Percentiles rank a stretch among this genome's conserved stretches.
Evolutionary conservation across 2,113 vertebrate species (phyloP).

Genomic region (Coptodon bakossiorum): DNA sequence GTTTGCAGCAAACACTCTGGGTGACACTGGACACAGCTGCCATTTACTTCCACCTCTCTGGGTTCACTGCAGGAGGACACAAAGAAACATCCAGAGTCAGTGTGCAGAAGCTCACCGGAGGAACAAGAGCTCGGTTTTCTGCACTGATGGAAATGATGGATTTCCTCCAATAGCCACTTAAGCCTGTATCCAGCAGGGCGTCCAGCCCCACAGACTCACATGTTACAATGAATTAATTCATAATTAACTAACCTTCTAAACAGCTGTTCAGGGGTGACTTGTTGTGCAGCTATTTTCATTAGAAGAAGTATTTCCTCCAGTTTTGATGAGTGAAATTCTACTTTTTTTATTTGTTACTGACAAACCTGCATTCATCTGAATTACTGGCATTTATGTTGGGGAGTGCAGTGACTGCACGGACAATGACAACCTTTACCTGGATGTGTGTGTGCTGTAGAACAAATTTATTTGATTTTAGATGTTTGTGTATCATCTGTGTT

Average conservation of each 20-base stretch:
- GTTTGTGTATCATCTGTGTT: background rate
- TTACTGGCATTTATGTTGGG: background rate
- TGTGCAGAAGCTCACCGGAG: background rate
- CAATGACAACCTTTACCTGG: rapidly evolving
- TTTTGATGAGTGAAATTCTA: background rate
- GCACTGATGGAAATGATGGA: background rate
- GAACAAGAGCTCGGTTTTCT: background rate
- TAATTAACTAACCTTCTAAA: background rate
- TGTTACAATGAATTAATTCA: background rate
- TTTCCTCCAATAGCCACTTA: background rate
- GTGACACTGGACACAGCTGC: slow-evolving; percentile 77
- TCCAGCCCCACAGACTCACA: background rate
- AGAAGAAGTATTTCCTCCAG: background rate
- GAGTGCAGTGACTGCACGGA: background rate
- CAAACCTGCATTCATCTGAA: background rate
- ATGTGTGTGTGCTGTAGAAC: background rate
- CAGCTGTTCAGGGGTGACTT: background rate
- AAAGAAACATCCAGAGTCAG: background rate
- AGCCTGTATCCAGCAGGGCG: background rate
- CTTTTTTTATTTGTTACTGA: background rate
- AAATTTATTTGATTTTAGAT: background rate
- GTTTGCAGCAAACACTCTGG: slow-evolving; percentile 72
- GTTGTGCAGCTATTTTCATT: background rate
- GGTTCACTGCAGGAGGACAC: slow-evolving; percentile 60
- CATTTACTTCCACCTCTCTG: slow-evolving; percentile 69